These are phyloP conservation scores for Sycophaga agraensis DNA, from an alignment of 1,140 invertebrate genomes.

Conservation along the genomic window DNA sequence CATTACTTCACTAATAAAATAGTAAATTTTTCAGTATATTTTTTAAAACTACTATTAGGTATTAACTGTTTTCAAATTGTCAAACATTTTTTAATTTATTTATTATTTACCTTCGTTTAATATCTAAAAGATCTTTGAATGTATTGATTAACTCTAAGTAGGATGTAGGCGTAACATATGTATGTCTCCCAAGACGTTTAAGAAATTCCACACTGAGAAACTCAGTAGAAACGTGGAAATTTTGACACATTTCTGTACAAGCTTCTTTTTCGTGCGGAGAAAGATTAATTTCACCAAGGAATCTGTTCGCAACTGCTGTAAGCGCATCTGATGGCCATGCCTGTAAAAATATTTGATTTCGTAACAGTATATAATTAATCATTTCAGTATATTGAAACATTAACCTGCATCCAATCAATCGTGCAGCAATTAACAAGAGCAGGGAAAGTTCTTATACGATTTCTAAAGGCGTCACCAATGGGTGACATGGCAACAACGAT, in stretches of 20 bases:
- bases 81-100: background rate
- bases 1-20: slow-evolving; percentile 57
- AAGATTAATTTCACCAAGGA: slow-evolving; percentile 83
- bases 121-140: slow-evolving; percentile 80
- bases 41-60: too few species aligned
- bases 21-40: too few species aligned
- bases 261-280: slow-evolving; percentile 69
- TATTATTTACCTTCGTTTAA: slow-evolving; percentile 64
- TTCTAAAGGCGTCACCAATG: slow-evolving; percentile 79
- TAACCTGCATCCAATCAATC: slow-evolving; percentile 95
- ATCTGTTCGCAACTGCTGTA: slow-evolving; percentile 85
- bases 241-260: slow-evolving; percentile 86
- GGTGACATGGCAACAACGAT: slow-evolving; percentile 92
- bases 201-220: slow-evolving; percentile 74
- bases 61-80: too few species aligned
- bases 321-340: slow-evolving; percentile 93
- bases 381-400: background rate
- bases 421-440: slow-evolving; percentile 95
- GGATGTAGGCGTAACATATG: slow-evolving; percentile 93
- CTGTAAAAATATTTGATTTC: slow-evolving; percentile 47
- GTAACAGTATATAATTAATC: background rate
- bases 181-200: slow-evolving; percentile 71
- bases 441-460: slow-evolving; percentile 88
- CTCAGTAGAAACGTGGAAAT: slow-evolving; percentile 85
- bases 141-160: slow-evolving; percentile 91